phyloP scores from a whole-genome alignment of 2,888 invertebrate species.

The Suillia variegata region DNA sequence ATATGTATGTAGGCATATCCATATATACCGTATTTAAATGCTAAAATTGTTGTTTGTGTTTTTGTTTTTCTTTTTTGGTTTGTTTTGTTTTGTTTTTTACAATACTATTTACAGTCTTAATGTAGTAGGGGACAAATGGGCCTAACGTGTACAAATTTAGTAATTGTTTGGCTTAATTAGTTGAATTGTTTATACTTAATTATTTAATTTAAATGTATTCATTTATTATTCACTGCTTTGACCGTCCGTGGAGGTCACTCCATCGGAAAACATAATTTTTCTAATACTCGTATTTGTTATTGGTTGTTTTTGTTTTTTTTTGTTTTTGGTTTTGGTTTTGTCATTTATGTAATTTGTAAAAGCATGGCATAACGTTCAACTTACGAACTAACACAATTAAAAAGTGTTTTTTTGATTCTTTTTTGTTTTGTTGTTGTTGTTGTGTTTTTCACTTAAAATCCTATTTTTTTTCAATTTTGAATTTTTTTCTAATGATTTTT shows the following conservation, averaged over 20 bases:
- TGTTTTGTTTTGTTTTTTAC: constrained; percentile 15
- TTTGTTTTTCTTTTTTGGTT: not conserved
- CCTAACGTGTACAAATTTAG: no score
- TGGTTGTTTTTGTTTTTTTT: constrained; percentile 7
- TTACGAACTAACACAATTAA: no score
- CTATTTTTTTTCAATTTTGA: constrained; percentile 17
- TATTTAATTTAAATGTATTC: no score
- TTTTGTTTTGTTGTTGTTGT: not conserved
- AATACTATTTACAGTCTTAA: constrained; percentile 9
- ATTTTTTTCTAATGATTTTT: constrained; percentile 18
- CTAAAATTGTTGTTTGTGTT: constrained; percentile 4
- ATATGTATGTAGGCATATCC: constrained; percentile 5
- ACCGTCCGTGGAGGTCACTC: no score
- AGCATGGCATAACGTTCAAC: no score
- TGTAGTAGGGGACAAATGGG: not conserved
- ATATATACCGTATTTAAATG: not conserved
- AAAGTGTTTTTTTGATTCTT: no score
- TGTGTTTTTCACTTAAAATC: constrained; percentile 10
- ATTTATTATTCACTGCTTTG: no score
- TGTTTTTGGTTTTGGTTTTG: constrained; percentile 18
- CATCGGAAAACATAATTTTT: not conserved
- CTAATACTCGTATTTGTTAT: not conserved
- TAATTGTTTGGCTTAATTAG: not conserved
- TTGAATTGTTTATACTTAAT: no score
- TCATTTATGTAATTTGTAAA: constrained; percentile 14